Percentiles rank a stretch among this genome's conserved stretches.
Evolutionary conservation across 1,140 invertebrate species (phyloP).

Genomic region (Brachionus calyciflorus): DNA sequence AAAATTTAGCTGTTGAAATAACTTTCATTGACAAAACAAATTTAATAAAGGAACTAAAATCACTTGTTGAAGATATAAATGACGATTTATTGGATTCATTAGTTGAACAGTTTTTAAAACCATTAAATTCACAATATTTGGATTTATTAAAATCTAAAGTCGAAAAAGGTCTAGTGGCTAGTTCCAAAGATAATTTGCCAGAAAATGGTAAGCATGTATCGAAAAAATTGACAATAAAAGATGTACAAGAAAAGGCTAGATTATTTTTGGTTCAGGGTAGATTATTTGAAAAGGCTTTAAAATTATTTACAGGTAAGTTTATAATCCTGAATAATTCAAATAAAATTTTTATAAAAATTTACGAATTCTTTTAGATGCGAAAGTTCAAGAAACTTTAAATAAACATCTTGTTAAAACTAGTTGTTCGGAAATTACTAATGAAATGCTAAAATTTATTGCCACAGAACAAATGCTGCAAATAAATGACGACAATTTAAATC

Average conservation of each 20-base stretch:
- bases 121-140: slow-evolving; percentile 25
- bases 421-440: slow-evolving; percentile 39
- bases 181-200: neutral
- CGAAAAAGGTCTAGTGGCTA: slow-evolving; percentile 17
- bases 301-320: slow-evolving; percentile 65
- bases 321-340: neutral
- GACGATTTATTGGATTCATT: slow-evolving; percentile 36
- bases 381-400: slow-evolving; percentile 10
- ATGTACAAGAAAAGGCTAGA: slow-evolving; percentile 77
- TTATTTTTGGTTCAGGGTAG: slow-evolving; percentile 71
- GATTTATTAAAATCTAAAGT: slow-evolving; percentile 34
- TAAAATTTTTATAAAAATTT: neutral
- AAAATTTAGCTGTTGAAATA: neutral
- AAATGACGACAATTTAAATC: slow-evolving; percentile 3
- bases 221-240: slow-evolving; percentile 69
- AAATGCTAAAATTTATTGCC: slow-evolving; percentile 45
- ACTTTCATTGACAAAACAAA: slow-evolving; percentile 8
- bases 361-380: neutral
- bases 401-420: slow-evolving; percentile 43
- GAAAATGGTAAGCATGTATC: slow-evolving; percentile 58
- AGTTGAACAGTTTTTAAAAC: slow-evolving; percentile 1
- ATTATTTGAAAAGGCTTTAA: slow-evolving; percentile 81
- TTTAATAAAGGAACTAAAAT: slow-evolving; percentile 11
- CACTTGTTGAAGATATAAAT: neutral
- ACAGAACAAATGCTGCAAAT: slow-evolving; percentile 34